phyloP scores from a whole-genome alignment of 2,888 invertebrate genomes.

The Julus scandinavius region DNA sequence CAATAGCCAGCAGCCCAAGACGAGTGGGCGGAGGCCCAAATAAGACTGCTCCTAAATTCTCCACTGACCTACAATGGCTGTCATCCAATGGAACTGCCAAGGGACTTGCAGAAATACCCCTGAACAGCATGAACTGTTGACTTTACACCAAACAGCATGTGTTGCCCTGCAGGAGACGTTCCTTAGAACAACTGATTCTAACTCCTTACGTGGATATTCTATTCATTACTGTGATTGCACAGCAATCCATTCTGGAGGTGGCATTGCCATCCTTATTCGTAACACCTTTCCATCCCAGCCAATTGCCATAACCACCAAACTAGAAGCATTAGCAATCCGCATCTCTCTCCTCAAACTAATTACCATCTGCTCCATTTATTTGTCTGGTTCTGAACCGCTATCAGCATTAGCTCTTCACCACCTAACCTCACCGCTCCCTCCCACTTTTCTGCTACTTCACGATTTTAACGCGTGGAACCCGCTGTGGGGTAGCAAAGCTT shows the following conservation, averaged over 20 bases:
- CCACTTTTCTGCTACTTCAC: not conserved
- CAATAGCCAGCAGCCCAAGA: no score
- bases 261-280: not conserved
- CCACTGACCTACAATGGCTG: not conserved
- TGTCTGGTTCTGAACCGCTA: not conserved
- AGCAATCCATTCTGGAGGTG: not conserved
- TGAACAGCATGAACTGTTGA: not conserved
- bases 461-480: not conserved
- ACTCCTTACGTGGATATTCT: not conserved
- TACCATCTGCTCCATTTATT: not conserved
- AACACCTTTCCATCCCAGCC: not conserved
- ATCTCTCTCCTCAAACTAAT: not conserved
- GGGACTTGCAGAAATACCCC: not conserved
- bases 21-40: not conserved
- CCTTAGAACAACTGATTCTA: not conserved
- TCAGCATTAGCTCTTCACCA: not conserved
- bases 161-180: not conserved
- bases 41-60: not conserved
- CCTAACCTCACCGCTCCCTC: not conserved
- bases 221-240: not conserved
- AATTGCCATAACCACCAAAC: not conserved
- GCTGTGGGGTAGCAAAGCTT: not conserved
- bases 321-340: not conserved
- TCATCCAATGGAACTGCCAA: slow-evolving; percentile 1
- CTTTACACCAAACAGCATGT: not conserved